Evolutionary conservation across 2,113 vertebrate species (phyloP), one percentile per base, ranked within the genome.

Genomic region (Camelus bactrianus): DNA sequence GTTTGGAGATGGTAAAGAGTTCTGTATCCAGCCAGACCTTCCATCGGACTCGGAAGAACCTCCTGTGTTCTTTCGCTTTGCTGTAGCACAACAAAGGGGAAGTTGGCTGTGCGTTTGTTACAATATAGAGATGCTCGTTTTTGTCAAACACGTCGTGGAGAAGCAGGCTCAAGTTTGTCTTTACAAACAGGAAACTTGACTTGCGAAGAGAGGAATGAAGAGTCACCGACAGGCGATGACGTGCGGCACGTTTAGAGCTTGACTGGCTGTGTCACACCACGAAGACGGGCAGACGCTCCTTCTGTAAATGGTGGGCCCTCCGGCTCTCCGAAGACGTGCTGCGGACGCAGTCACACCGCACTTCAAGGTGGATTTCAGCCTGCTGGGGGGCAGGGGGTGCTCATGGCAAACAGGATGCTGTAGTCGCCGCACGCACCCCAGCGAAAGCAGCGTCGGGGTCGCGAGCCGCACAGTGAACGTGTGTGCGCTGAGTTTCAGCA

Each of bases 161-260:
- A 48, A 92, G 19, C 50, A 32, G 38, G 24, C 35, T 46, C n/a
- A 50, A 35, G 28, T 79, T 81, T 76, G 46, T 60, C 83, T 90
- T 95, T 88, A 62, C 86, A 96, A 82, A 85, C 56, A 46, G 88
- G 76, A 81, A 82, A 64, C 73, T n/a, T 50, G 89, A 88, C 42
- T 79, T 92, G 77, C 60, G 77, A 69, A 88, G 46, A 95, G 60
- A 42, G 52, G 56, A 38, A 65, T 30, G 69, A 92, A 46, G 84
- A 58, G 4, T 32, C 72, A 46, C 24, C 80, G 83, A 32, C 28
- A n/a, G 48, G 60, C 91, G 60, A 32, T 42, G 46, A 42, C 20
- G 7, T 6, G 15, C 14, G 48, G 72, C 54, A 65, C 14, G 14
- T 35, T 52, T 64, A 60, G 30, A 67, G 42, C 87, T 84, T 75